Conservation (phyloP, 2,888 invertebrate species). For the Drosophila setosimentum region DNA sequence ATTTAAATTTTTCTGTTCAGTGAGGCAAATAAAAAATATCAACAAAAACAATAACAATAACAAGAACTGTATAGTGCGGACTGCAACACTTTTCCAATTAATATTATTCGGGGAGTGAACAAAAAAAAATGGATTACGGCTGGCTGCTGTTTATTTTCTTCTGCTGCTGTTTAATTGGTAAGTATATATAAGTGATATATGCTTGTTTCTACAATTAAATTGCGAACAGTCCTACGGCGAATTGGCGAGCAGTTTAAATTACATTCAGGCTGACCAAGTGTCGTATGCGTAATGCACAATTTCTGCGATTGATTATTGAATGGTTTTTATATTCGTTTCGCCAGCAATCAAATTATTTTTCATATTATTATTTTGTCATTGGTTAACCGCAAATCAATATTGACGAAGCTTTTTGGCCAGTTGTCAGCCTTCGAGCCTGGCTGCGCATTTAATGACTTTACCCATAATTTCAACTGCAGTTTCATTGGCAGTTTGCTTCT, state of each 20-base stretch:
- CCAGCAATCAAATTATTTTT: slow-evolving; percentile 40
- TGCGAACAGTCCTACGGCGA: neutral
- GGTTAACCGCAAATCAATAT: slow-evolving; percentile 74
- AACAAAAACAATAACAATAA: slow-evolving; percentile 21
- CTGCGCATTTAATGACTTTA: slow-evolving; percentile 74
- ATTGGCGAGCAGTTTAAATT: slow-evolving; percentile 41
- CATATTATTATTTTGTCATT: slow-evolving; percentile 19
- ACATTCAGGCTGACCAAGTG: slow-evolving; percentile 17
- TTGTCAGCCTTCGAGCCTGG: slow-evolving; percentile 32
- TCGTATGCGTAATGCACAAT: slow-evolving; percentile 54
- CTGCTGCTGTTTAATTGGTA: slow-evolving; percentile 67
- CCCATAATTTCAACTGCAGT: slow-evolving; percentile 68
- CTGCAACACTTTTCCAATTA: slow-evolving; percentile 61
- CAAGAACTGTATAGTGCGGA: slow-evolving; percentile 17
- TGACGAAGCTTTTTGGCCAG: slow-evolving; percentile 58
- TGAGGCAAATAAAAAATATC: slow-evolving; percentile 9
- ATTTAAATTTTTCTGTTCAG: slow-evolving; percentile 39
- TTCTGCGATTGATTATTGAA: slow-evolving; percentile 50
- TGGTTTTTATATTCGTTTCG: slow-evolving; percentile 18
- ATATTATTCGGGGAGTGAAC: slow-evolving; percentile 48
- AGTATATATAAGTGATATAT: slow-evolving; percentile 65
- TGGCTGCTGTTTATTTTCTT: slow-evolving; percentile 65
- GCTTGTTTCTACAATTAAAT: slow-evolving; percentile 1
- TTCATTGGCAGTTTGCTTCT: slow-evolving; percentile 51
- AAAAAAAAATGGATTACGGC: slow-evolving; percentile 68